Evolutionary conservation across 1,140 invertebrate species (phyloP), one percentile per base, ranked within the genome.

Genomic region (Apis florea): DNA sequence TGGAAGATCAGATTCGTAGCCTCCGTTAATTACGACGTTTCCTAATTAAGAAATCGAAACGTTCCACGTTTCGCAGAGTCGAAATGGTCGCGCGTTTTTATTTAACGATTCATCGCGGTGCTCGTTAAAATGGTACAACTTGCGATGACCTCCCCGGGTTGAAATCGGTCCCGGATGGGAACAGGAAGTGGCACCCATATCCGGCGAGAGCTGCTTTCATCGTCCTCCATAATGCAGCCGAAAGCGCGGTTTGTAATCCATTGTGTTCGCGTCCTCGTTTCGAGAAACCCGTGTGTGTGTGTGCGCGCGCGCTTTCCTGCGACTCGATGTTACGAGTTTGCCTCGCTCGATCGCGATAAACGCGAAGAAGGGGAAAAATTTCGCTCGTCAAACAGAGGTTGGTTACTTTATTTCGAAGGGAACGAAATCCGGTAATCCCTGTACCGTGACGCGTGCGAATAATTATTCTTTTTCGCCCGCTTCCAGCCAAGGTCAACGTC

Each of bases 101-200:
- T 40, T 40, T 40, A 9, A 31, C 19, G 40, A 78, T 74, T 71
- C 61, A 56, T 85, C 56, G 66, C 21, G 11, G 83, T 63, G 4
- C 31, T 10, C 56, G 69, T 53, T 76, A 24, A 68, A 73, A 67
- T n/a, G 66, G 54, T 59, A 53, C 73, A 49, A 61, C 71, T 80
- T 77, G 26, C 64, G 73, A 66, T 71, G 85, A 86, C 82, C 82
- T 84, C 68, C 31, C 81, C 72, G 64, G 76, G 61, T 61, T 81
- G 71, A 66, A 82, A 79, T 63, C 70, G n/a, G 71, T 82, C 31
- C 77, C 67, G 73, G 74, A 81, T 69, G 81, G 79, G 82, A 82
- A 84, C 75, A 61, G 82, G 84, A 88, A 86, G 83, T 69, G 84
- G 80, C 86, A 64, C 84, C 84, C 87, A 88, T 85, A 85, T 88